Conservation (phyloP, 2,888 invertebrate genomes). For the Phalera bucephala region DNA sequence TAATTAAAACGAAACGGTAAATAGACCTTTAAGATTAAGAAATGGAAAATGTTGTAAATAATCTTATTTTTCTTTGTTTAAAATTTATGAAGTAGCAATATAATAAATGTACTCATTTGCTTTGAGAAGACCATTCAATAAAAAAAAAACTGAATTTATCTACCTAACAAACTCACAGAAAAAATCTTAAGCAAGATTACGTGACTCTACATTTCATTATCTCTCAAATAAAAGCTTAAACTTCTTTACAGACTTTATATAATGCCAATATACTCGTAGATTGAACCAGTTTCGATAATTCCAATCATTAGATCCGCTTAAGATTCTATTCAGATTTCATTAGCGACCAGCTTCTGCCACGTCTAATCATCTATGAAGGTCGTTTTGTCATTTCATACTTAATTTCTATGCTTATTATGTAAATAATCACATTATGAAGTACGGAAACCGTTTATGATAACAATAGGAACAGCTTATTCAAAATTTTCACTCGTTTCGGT, state of each 20-base stretch:
- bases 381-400: too few species aligned
- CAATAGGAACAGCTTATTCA: conserved; percentile 44
- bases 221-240: neutral
- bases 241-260: neutral
- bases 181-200: neutral
- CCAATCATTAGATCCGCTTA: neutral
- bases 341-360: neutral
- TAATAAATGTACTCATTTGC: too few species aligned
- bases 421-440: conserved; percentile 18
- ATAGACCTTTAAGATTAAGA: too few species aligned
- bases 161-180: too few species aligned
- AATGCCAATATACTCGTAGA: neutral
- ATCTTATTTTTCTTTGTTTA: too few species aligned
- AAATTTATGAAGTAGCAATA: too few species aligned
- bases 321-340: neutral
- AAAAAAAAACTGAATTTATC: too few species aligned
- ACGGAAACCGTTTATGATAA: conserved; percentile 27
- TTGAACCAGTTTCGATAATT: neutral
- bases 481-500: conserved; percentile 57
- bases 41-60: too few species aligned
- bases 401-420: conserved; percentile 2
- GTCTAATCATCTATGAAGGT: too few species aligned
- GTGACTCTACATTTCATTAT: neutral
- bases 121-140: too few species aligned
- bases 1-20: too few species aligned